Percentiles rank a stretch among this genome's conserved stretches.
Evolutionary conservation across 2,888 invertebrate species (phyloP).

Genomic region (Synanthedon formicaeformis): DNA sequence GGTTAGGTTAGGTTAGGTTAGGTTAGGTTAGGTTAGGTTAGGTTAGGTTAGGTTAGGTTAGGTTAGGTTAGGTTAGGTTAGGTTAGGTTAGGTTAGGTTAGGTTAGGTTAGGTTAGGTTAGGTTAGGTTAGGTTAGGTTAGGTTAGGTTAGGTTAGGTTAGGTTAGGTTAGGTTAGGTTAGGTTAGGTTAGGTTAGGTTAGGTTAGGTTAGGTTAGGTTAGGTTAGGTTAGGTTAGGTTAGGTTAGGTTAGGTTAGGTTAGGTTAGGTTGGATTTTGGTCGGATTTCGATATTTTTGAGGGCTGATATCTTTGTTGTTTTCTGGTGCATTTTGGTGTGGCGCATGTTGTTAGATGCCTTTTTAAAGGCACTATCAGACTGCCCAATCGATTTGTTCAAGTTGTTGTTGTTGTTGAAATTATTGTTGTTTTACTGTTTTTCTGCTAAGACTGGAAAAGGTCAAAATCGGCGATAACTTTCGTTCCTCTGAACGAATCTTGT

Average conservation of each 20-base stretch:
- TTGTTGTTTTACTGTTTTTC: too few relatives aligned
- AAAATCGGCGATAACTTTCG: too few relatives aligned
- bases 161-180: conserved; percentile 1
- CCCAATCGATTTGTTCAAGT: neutral
- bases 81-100: conserved; percentile 6
- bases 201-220: neutral
- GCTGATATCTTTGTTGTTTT: neutral
- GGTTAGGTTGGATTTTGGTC: conserved; percentile 1
- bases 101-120: conserved; percentile 7
- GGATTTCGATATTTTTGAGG: too few relatives aligned
- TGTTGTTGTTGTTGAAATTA: too few relatives aligned
- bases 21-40: neutral
- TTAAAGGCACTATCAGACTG: neutral
- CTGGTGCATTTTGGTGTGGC: too few relatives aligned
- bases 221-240: neutral
- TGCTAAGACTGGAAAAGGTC: too few relatives aligned
- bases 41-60: too few relatives aligned
- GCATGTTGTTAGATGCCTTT: too few relatives aligned
- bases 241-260: neutral
- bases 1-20: too few relatives aligned
- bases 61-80: neutral
- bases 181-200: conserved; percentile 1
- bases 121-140: conserved; percentile 6
- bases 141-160: conserved; percentile 5
- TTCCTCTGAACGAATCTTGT: too few relatives aligned